Evolutionary conservation across 2,113 vertebrate genomes (phyloP).

Genomic region (Prunella himalayana): DNA sequence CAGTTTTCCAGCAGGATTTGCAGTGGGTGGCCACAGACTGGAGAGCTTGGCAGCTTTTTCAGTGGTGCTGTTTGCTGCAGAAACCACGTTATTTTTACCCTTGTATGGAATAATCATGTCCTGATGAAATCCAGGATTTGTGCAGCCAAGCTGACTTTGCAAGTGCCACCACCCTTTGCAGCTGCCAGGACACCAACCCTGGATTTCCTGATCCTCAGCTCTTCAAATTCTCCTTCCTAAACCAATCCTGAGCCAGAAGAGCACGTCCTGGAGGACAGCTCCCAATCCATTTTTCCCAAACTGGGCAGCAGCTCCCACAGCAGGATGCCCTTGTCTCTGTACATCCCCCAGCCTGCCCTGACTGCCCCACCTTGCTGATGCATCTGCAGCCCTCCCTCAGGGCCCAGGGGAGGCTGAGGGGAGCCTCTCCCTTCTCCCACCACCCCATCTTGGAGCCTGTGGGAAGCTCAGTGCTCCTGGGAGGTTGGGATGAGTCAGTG

Average conservation of each 20-base stretch:
- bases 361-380: not conserved
- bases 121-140: not conserved
- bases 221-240: not conserved
- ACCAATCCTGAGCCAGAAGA: not conserved
- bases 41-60: not conserved
- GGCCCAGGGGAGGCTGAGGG: not conserved
- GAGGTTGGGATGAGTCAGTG: not conserved
- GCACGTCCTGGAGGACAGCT: not conserved
- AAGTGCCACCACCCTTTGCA: not conserved
- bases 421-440: not conserved
- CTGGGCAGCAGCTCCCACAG: not conserved
- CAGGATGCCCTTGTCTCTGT: not conserved
- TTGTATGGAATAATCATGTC: not conserved
- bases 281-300: accelerated
- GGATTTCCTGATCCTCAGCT: not conserved
- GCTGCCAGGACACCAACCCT: not conserved
- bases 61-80: not conserved
- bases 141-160: not conserved
- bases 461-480: not conserved
- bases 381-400: not conserved
- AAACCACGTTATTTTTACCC: not conserved
- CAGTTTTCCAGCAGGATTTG: not conserved
- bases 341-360: not conserved
- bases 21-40: not conserved
- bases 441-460: accelerated